These are phyloP conservation scores for Drosophila bifasciata DNA, from an alignment of 1,140 invertebrate genomes.

Conservation along the genomic window DNA sequence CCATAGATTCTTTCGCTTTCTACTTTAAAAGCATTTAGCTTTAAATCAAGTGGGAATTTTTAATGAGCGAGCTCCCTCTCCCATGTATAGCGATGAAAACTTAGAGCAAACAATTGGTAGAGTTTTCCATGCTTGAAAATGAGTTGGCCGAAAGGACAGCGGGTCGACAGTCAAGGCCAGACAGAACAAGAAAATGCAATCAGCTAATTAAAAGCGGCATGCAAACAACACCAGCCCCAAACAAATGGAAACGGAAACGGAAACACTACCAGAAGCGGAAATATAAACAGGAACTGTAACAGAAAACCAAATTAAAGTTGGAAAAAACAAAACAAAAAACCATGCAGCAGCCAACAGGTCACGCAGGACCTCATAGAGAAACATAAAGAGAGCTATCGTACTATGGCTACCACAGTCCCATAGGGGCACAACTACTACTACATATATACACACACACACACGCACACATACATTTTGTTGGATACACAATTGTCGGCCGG, in stretches of 20 bases:
- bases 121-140: background rate
- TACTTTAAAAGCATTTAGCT: conserved; percentile 46
- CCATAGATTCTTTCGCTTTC: background rate
- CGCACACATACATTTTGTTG: conserved; percentile 22
- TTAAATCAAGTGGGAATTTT: conserved; percentile 33
- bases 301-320: conserved; percentile 32
- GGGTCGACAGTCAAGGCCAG: background rate
- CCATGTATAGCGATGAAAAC: too few relatives aligned
- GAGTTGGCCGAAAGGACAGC: conserved; percentile 3
- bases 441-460: conserved; percentile 29
- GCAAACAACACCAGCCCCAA: conserved; percentile 41
- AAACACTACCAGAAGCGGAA: conserved; percentile 27
- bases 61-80: conserved; percentile 34
- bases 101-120: conserved; percentile 26
- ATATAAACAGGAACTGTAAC: conserved; percentile 10
- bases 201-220: conserved; percentile 73
- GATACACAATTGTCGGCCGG: conserved; percentile 40
- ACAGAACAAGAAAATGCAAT: conserved; percentile 64
- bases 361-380: conserved; percentile 33
- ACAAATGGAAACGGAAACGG: conserved; percentile 20
- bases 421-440: conserved; percentile 16
- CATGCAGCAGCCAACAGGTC: conserved; percentile 43
- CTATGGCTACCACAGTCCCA: conserved; percentile 25
- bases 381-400: background rate
- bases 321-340: conserved; percentile 30